Evolutionary conservation across 2,888 invertebrate species (phyloP), one percentile per base, ranked within the genome.

Genomic region (Platycnemis pennipes): DNA sequence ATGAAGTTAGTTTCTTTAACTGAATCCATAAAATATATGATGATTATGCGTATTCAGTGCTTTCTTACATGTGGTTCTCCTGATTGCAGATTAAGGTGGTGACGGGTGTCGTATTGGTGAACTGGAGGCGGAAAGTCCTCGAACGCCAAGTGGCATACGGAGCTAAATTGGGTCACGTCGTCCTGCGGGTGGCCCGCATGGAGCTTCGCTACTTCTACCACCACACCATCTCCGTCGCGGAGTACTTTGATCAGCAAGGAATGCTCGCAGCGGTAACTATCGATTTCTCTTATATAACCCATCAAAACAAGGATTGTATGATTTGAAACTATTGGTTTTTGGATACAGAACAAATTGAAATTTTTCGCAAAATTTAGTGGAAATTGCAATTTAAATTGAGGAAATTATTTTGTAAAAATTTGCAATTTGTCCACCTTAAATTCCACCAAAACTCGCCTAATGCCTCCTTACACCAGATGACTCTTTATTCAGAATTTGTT

Each of bases 141-240:
- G 98, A 99, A 96, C 97, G 98, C 95, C 99, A 99, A 97, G 98
- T 99, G 95, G 98, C 99, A 96, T 99, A 98, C 96, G 99, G 99
- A 94, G 98, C 98, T 95, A 98, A 98, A 96, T 97, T 99, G 95
- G 99, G 99, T 85, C 98, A 99, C 97, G 98, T 98, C 94, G 98
- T 98, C 95, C 97, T 99, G 95, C 98, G 98, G 95, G 97, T 99
- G 95, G 99, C 99, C 94, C 97, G 98, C 96, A 98, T 99, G 98
- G 99, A 99, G 97, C 97, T 99, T 94, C 98, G 97, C 96, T 99
- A 99, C 97, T 99, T 99, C 97, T 98, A 98, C 96, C 98, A 98
- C 96, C 98, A 98, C 96, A 99, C 99, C 94, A 98, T 98, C 97
- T 98, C 99, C 0, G 99, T 99, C 44, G 98, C 98, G 0, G 99